Percentiles rank a stretch among this genome's conserved stretches.
Conservation (phyloP, 2,113 vertebrate species). For the Hoplias malabaricus region DNA sequence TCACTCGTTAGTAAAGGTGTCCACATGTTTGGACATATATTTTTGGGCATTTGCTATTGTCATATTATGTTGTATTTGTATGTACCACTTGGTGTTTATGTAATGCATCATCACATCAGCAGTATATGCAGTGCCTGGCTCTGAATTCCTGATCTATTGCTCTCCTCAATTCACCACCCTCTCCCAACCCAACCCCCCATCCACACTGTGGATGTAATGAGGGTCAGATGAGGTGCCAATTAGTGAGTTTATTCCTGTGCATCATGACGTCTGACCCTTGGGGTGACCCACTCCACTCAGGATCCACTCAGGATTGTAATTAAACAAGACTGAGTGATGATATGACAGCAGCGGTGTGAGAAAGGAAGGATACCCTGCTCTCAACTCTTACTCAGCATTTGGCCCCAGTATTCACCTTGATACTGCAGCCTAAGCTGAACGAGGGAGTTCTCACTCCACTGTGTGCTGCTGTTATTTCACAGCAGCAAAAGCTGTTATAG, state of each 20-base stretch:
- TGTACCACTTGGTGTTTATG: background rate
- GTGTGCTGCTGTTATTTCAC: background rate
- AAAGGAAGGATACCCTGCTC: background rate
- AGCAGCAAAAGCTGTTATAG: background rate
- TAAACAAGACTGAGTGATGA: background rate
- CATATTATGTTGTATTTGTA: background rate
- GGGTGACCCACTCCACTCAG: too few species aligned
- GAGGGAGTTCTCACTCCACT: background rate
- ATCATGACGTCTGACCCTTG: background rate
- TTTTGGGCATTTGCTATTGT: too few species aligned
- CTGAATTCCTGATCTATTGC: background rate
- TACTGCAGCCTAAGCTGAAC: background rate
- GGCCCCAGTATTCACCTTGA: background rate
- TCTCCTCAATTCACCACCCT: background rate
- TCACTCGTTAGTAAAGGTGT: too few species aligned
- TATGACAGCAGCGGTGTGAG: background rate
- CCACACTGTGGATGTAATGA: background rate
- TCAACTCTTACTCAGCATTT: background rate
- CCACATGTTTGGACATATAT: too few species aligned
- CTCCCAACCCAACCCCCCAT: too few species aligned
- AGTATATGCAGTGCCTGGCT: background rate
- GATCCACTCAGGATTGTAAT: background rate
- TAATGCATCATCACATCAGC: background rate
- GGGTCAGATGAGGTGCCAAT: conserved; percentile 15
- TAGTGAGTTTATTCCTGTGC: conserved; percentile 7